Percentiles rank a stretch among this genome's conserved stretches.
Conservation (phyloP, 2,113 vertebrate species). For the Fulica atra region DNA sequence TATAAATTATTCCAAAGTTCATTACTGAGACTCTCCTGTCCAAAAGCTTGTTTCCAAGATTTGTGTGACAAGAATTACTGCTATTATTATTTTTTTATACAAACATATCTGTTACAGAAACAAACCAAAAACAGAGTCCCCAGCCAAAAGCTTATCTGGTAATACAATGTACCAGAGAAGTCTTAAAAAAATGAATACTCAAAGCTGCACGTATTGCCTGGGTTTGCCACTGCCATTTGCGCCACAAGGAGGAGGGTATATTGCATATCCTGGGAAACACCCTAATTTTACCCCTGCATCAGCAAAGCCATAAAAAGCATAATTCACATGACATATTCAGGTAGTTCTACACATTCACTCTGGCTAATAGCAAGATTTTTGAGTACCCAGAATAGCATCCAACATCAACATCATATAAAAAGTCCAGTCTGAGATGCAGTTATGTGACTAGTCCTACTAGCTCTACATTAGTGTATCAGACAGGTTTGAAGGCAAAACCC, state of each 20-base stretch:
- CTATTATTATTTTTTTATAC: background rate
- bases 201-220: background rate
- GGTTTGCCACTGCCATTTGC: background rate
- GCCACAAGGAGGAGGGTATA: background rate
- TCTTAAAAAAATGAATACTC: background rate
- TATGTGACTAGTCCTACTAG: background rate
- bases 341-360: background rate
- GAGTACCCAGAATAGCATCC: background rate
- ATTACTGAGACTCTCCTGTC: background rate
- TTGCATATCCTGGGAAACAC: background rate
- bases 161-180: background rate
- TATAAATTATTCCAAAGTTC: background rate
- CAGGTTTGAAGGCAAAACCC: background rate
- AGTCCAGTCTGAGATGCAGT: background rate
- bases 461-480: background rate
- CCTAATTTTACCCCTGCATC: background rate
- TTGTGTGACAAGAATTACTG: background rate
- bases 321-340: background rate
- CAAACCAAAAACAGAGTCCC: background rate
- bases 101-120: background rate
- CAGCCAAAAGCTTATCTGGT: background rate
- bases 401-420: background rate
- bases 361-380: background rate
- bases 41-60: background rate
- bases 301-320: background rate